Evolutionary conservation across 2,888 invertebrate species (phyloP), one percentile per base, ranked within the genome.

Genomic region (Gonocerus acuteangulatus): DNA sequence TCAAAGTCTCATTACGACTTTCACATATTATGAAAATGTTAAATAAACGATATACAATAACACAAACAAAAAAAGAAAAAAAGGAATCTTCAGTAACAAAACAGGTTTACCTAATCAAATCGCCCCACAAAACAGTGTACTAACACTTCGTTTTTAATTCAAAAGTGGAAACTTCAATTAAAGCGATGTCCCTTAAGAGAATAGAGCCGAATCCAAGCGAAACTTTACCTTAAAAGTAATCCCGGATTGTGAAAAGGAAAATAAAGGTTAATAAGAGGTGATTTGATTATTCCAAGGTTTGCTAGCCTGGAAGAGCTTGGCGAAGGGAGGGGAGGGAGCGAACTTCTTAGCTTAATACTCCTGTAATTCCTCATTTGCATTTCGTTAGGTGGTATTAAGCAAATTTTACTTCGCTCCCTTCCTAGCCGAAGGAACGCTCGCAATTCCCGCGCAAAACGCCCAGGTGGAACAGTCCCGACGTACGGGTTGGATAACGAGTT

Each of bases 361-460:
- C 54, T 54, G 54, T 54, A 54, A 54, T 54, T 54, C 54, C 54
- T 54, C 32, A 54, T 54, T 54, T 54, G 54, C 54, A 54, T 54
- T 54, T 54, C 54, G 54, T 54, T 54, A 54, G 36, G 36, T 39
- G 36, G 54, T 42, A 54, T 54, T 54, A 54, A 54, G 54, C 54
- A 54, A 54, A 54, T 54, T 54, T 54, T 54, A 54, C 54, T n/a
- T 39, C 9, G 3, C 39, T 39, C 13, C 39, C 39, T 15, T 39
- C 9, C 27, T 27, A n/a, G n/a, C n/a, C n/a, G n/a, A n/a, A n/a
- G n/a, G n/a, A n/a, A n/a, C n/a, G n/a, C n/a, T n/a, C n/a, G n/a
- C n/a, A n/a, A n/a, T n/a, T n/a, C n/a, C n/a, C n/a, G n/a, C n/a
- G n/a, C n/a, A n/a, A n/a, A n/a, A n/a, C n/a, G n/a, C n/a, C n/a